Conservation (phyloP, 2,888 invertebrate genomes). For the Marasmarcha lunaedactyla region DNA sequence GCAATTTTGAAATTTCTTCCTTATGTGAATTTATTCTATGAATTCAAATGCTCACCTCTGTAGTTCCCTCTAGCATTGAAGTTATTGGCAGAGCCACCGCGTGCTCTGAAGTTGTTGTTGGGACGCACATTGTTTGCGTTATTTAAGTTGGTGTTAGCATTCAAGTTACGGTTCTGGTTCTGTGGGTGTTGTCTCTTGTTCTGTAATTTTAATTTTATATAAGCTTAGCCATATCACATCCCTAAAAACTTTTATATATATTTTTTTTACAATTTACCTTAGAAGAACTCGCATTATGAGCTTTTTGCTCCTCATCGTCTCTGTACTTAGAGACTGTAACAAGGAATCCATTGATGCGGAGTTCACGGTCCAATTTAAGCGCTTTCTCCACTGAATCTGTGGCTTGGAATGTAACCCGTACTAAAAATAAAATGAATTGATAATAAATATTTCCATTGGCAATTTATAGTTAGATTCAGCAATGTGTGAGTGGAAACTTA, state of each 20-base stretch:
- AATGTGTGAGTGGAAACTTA: constrained; percentile 25
- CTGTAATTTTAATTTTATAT: constrained; percentile 22
- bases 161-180: constrained; percentile 37
- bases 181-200: constrained; percentile 55
- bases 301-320: constrained; percentile 62
- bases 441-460: too few relatives aligned
- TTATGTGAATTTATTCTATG: too few relatives aligned
- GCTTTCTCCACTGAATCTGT: constrained; percentile 57
- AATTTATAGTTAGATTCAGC: too few relatives aligned
- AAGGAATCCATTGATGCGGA: constrained; percentile 64
- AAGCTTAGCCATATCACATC: not conserved
- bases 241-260: too few relatives aligned
- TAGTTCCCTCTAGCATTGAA: constrained; percentile 48
- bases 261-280: too few relatives aligned
- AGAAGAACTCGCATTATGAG: constrained; percentile 25
- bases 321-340: constrained; percentile 63
- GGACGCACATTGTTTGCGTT: constrained; percentile 14
- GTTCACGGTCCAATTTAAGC: constrained; percentile 59
- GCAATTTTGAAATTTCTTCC: too few relatives aligned
- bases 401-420: constrained; percentile 58
- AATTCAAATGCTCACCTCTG: constrained; percentile 42
- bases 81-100: constrained; percentile 14
- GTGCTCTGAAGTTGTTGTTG: constrained; percentile 25
- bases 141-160: constrained; percentile 17
- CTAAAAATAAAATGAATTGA: constrained; percentile 20